phyloP scores from a whole-genome alignment of 2,797 vertebrate species.

The Tadarida brasiliensis region DNA sequence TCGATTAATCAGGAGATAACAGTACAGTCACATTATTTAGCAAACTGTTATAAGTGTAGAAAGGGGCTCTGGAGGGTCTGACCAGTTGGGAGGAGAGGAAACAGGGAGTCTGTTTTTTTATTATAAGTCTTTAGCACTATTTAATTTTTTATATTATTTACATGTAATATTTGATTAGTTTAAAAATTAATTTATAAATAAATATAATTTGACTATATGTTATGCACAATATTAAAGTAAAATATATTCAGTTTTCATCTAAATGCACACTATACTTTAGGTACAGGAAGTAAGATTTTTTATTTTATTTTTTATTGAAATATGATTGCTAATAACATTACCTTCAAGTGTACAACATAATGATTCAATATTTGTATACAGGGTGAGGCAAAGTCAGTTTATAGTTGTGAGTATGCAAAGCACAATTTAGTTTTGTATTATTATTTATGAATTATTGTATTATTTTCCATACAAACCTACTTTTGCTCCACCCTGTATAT shows the following conservation, averaged over 20 bases:
- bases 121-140: not conserved
- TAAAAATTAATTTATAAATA: slow-evolving; percentile 41
- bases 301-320: not conserved
- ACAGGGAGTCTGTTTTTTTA: not conserved
- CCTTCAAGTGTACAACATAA: not conserved
- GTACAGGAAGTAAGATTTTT: not conserved
- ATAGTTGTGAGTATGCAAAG: not conserved
- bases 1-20: not conserved
- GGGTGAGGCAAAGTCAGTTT: not conserved
- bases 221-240: not conserved
- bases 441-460: not conserved
- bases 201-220: not conserved
- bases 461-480: not conserved
- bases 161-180: not conserved
- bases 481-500: not conserved
- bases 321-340: not conserved
- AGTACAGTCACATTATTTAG: not conserved
- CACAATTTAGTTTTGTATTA: not conserved
- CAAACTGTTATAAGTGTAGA: not conserved
- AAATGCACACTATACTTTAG: not conserved
- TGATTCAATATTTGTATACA: not conserved
- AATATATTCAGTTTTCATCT: not conserved
- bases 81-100: not conserved
- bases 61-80: not conserved
- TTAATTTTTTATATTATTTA: not conserved